These are phyloP conservation scores for Oryzias melastigma DNA, from an alignment of 2,113 vertebrate species.

Conservation along the genomic window DNA sequence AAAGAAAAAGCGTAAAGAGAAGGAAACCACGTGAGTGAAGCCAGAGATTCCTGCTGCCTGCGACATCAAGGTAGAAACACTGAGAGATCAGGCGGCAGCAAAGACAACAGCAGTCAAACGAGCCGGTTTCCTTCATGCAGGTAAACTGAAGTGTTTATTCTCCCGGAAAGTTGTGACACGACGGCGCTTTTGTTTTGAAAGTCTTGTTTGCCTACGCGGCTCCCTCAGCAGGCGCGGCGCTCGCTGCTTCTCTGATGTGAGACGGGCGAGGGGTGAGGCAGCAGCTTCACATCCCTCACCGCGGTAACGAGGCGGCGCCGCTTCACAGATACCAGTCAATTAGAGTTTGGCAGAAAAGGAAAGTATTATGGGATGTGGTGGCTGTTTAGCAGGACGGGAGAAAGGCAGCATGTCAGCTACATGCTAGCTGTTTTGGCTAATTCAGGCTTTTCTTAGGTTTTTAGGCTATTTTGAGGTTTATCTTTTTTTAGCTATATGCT, in stretches of 20 bases:
- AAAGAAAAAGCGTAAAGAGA: conserved; percentile 7
- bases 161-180: conserved; percentile 51
- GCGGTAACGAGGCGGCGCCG: no score
- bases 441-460: no score
- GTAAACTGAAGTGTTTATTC: conserved; percentile 52
- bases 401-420: no score
- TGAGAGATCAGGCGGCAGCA: conserved; percentile 1
- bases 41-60: conserved; percentile 22
- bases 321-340: no score
- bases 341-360: no score
- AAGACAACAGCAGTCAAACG: background rate
- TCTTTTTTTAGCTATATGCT: no score
- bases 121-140: conserved; percentile 23
- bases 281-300: background rate
- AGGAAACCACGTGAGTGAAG: conserved; percentile 1
- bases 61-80: conserved; percentile 18
- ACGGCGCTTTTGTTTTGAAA: conserved; percentile 42
- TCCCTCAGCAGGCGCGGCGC: conserved; percentile 1
- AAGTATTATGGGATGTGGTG: no score
- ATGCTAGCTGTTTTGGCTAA: no score
- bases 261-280: conserved; percentile 12
- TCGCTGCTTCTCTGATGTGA: conserved; percentile 22
- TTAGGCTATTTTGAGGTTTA: no score
- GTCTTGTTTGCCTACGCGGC: conserved; percentile 40
- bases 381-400: no score